phyloP scores from a whole-genome alignment of 2,797 vertebrate genomes.

The Tapera naevia region DNA sequence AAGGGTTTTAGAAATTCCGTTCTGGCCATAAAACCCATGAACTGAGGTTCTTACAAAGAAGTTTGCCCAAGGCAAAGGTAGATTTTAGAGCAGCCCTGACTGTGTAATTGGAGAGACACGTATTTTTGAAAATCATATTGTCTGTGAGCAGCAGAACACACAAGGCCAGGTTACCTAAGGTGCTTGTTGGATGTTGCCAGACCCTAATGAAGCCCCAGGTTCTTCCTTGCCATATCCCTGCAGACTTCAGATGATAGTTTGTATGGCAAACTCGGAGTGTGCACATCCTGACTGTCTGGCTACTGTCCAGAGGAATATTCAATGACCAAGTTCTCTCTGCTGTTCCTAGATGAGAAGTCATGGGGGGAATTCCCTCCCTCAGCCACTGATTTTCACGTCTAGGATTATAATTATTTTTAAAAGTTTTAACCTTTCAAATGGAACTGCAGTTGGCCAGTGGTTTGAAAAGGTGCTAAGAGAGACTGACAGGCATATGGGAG shows the following conservation, averaged over 20 bases:
- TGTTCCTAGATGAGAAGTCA: background rate
- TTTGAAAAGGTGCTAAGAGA: background rate
- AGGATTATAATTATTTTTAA: background rate
- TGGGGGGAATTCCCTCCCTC: background rate
- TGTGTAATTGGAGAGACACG: background rate
- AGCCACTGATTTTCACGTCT: background rate
- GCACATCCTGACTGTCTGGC: background rate
- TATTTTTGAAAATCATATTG: background rate
- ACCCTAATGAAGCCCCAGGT: background rate
- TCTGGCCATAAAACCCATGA: background rate
- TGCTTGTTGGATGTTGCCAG: background rate
- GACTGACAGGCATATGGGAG: background rate
- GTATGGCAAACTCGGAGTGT: fast-evolving
- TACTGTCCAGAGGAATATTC: background rate
- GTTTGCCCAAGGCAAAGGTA: background rate
- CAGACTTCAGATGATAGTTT: background rate
- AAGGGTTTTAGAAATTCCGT: constrained; percentile 4
- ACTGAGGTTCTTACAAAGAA: background rate
- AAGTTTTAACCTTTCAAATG: background rate
- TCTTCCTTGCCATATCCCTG: background rate
- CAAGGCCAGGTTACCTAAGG: background rate
- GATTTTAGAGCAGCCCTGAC: background rate
- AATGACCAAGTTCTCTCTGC: background rate
- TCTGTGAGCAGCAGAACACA: background rate
- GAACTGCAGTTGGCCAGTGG: background rate